phyloP scores from a whole-genome alignment of 2,797 vertebrate species.

The Eulemur albifrons region DNA sequence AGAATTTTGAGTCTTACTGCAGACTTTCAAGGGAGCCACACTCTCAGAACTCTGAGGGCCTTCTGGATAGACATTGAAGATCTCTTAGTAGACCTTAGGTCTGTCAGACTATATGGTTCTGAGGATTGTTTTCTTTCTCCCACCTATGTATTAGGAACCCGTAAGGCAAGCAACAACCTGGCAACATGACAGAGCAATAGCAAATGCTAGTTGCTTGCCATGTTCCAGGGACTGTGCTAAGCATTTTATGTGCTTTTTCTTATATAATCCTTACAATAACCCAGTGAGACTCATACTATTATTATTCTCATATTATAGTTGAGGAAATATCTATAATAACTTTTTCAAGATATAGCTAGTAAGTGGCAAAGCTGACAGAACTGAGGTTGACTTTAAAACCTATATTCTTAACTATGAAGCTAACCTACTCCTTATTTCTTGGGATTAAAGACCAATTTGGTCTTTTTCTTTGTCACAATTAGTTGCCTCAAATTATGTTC shows the following conservation, averaged over 20 bases:
- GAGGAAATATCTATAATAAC: neutral
- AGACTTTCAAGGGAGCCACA: neutral
- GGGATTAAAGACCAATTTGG: neutral
- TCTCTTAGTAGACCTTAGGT: neutral
- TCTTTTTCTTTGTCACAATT: slow-evolving; percentile 5
- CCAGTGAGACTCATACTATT: neutral
- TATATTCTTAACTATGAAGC: slow-evolving; percentile 26
- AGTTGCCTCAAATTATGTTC: slow-evolving; percentile 52
- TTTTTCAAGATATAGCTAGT: neutral
- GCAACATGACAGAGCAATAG: neutral
- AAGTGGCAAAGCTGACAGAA: neutral
- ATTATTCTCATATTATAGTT: neutral
- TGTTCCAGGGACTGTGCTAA: neutral
- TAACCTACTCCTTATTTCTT: slow-evolving; percentile 17
- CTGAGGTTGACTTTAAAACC: neutral
- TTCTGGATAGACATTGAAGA: neutral
- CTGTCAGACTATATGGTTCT: neutral
- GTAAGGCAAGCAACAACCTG: slow-evolving; percentile 8
- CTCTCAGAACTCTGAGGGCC: neutral
- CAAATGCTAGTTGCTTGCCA: neutral
- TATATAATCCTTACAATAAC: neutral
- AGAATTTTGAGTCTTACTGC: slow-evolving; percentile 10
- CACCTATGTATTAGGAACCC: neutral
- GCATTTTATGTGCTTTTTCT: neutral
- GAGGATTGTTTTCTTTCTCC: neutral